These are phyloP conservation scores for Sphaeramia orbicularis DNA, from an alignment of 2,797 vertebrate genomes.

Conservation along the genomic window DNA sequence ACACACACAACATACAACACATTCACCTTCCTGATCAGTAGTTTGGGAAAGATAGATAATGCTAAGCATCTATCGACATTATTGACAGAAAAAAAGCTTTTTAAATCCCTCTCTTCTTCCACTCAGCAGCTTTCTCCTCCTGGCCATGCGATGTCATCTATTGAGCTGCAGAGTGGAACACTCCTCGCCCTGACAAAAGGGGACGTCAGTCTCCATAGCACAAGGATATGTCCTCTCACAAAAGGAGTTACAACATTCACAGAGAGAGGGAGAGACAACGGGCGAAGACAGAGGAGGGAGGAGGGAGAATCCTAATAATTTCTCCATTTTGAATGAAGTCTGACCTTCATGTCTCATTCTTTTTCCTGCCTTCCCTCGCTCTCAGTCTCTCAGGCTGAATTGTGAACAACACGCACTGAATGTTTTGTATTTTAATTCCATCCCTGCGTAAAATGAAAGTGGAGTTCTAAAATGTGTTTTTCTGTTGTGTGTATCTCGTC, in stretches of 20 bases:
- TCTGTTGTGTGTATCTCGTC: slow-evolving; percentile 19
- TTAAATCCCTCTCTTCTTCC: slow-evolving; percentile 59
- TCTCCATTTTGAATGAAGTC: slow-evolving; percentile 81
- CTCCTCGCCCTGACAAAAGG: slow-evolving; percentile 67
- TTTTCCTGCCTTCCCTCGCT: slow-evolving; percentile 38
- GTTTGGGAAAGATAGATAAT: slow-evolving; percentile 29
- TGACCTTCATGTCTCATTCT: slow-evolving; percentile 78
- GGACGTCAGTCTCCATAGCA: slow-evolving; percentile 69
- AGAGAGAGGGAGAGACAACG: slow-evolving; percentile 26
- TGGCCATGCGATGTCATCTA: slow-evolving; percentile 64
- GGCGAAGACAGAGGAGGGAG: slow-evolving; percentile 1
- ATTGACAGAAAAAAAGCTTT: slow-evolving; percentile 53
- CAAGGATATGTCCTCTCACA: slow-evolving; percentile 73
- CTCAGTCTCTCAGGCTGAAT: slow-evolving; percentile 50
- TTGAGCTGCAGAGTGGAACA: slow-evolving; percentile 62
- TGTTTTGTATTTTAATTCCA: slow-evolving; percentile 17
- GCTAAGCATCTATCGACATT: slow-evolving; percentile 45
- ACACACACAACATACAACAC: not conserved
- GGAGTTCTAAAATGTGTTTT: slow-evolving; percentile 29
- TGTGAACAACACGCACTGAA: slow-evolving; percentile 44
- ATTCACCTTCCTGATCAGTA: slow-evolving; percentile 12
- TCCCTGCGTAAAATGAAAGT: slow-evolving; percentile 53
- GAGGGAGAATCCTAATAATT: slow-evolving; percentile 71
- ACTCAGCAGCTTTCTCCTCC: slow-evolving; percentile 70
- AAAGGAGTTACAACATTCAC: slow-evolving; percentile 70